phyloP scores from a whole-genome alignment of 1,140 invertebrate genomes.

The Drosophila triauraria region DNA sequence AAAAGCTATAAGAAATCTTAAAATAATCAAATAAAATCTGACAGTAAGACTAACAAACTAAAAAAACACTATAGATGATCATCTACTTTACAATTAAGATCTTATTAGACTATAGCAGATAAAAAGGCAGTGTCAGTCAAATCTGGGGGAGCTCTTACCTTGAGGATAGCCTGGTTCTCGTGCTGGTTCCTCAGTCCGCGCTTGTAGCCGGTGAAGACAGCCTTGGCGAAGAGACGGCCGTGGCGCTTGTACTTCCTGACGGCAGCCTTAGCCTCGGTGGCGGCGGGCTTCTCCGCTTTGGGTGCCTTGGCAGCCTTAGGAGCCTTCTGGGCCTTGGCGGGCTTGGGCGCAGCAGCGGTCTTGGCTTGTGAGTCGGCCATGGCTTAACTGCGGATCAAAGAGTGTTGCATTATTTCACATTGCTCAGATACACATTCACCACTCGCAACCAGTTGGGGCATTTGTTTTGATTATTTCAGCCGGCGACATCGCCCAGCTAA shows the following conservation, averaged over 20 bases:
- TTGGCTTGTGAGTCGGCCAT: slow-evolving; percentile 85
- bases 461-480: slow-evolving; percentile 68
- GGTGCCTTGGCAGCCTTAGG: slow-evolving; percentile 87
- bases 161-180: slow-evolving; percentile 98
- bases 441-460: slow-evolving; percentile 13
- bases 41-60: background rate
- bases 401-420: slow-evolving; percentile 3
- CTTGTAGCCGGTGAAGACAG: slow-evolving; percentile 99
- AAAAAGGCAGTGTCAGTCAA: background rate
- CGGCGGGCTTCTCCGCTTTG: slow-evolving; percentile 86
- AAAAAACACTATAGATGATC: background rate
- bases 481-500: slow-evolving; percentile 44
- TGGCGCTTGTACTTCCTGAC: slow-evolving; percentile 88
- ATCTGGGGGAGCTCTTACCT: slow-evolving; percentile 86
- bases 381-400: slow-evolving; percentile 55
- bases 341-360: slow-evolving; percentile 72
- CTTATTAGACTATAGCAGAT: background rate
- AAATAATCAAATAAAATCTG: background rate
- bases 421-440: slow-evolving; percentile 12
- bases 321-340: slow-evolving; percentile 86
- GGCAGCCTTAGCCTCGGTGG: slow-evolving; percentile 85
- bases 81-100: background rate
- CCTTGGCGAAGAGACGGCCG: slow-evolving; percentile 97
- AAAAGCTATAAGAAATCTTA: too few species aligned
- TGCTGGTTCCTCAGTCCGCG: slow-evolving; percentile 98